Base-by-base conservation (phyloP, 2,888 invertebrate genomes). In the Pyrrhosoma nymphula region DNA sequence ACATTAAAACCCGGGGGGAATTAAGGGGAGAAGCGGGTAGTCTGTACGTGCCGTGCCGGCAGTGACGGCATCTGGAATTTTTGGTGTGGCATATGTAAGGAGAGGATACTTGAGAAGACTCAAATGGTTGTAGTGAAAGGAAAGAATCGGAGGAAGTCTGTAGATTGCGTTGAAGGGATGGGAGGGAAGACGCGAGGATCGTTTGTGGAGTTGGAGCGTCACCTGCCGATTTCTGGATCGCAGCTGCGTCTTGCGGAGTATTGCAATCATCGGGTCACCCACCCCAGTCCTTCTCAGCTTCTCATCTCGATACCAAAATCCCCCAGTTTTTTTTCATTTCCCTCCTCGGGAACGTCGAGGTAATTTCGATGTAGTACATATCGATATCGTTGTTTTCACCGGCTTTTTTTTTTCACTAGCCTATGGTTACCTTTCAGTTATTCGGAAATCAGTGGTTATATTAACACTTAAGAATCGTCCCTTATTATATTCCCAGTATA, bases 241-340 rank as follows among this genome's bases (percentile, higher is more conserved):
- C 82, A 82, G 82, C 82, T 82, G 35, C 82, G 82, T 35, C 82
- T 82, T 18, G 82, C 26, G 82, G 82, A 30, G 82, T 82, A 82
- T 69, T 69, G 69, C 35, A 35, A 8, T 30, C 82, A 4, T 26
- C 35, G 12, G 30, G 3, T 35, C 82, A 35, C 82, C 14, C 82
- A n/a, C 14, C 82, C 35, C n/a, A 8, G 16, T 20, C 18, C 35
- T 1, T n/a, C 82, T 82, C 82, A 18, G 82, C 8, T 82, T 82
- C 35, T 82, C 82, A 82, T 82, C 82, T 35, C 82, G 16, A 20
- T 4, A 47, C 35, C 35, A 1, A 82, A 30, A n/a, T 12, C 14
- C n/a, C 20, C 26, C n/a, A 12, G n/a, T n/a, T 4, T n/a, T 20
- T 20, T 20, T 16, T 14, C n/a, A 6, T 69, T 69, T 69, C n/a